Evolutionary conservation across 2,888 invertebrate species (phyloP).

Genomic region (Melanophora roralis): DNA sequence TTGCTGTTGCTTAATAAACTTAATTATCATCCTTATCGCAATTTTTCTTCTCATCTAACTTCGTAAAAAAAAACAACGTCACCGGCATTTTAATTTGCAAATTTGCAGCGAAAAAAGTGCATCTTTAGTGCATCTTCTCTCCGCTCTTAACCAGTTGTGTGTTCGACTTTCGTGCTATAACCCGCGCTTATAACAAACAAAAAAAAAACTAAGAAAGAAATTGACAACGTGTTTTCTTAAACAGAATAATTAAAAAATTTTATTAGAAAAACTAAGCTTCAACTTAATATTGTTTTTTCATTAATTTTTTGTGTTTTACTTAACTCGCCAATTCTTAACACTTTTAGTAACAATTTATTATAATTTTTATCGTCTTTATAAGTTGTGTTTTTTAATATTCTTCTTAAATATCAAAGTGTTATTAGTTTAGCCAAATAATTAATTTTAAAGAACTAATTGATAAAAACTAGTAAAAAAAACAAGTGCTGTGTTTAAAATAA

Average conservation of each 20-base stretch:
- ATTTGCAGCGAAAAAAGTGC: slow-evolving; percentile 51
- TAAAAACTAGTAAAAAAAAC: slow-evolving; percentile 8
- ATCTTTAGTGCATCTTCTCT: slow-evolving; percentile 62
- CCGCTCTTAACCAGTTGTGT: slow-evolving; percentile 62
- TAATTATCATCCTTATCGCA: slow-evolving; percentile 20
- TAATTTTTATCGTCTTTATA: slow-evolving; percentile 43
- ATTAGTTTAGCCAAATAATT: slow-evolving; percentile 36
- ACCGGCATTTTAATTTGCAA: slow-evolving; percentile 55
- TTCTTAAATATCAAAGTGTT: slow-evolving; percentile 29
- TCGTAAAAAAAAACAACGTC: slow-evolving; percentile 60
- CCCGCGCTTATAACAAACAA: slow-evolving; percentile 64
- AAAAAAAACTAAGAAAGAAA: slow-evolving; percentile 46
- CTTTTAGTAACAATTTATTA: slow-evolving; percentile 44
- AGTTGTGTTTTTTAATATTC: slow-evolving; percentile 25
- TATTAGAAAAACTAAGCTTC: not conserved
- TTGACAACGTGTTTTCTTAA: slow-evolving; percentile 42
- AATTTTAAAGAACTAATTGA: slow-evolving; percentile 6
- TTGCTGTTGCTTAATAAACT: slow-evolving; percentile 23
- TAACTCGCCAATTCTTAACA: not conserved
- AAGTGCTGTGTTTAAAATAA: slow-evolving; percentile 41
- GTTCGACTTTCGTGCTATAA: slow-evolving; percentile 64
- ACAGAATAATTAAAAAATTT: not conserved
- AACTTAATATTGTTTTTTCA: not conserved
- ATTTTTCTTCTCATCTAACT: slow-evolving; percentile 20
- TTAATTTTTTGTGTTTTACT: not conserved